A percentile compares a stretch with the other conserved stretches of the same genome.
These are phyloP conservation scores for Lutraria rhynchaena DNA, from an alignment of 1,140 invertebrate genomes.

Conservation along the genomic window DNA sequence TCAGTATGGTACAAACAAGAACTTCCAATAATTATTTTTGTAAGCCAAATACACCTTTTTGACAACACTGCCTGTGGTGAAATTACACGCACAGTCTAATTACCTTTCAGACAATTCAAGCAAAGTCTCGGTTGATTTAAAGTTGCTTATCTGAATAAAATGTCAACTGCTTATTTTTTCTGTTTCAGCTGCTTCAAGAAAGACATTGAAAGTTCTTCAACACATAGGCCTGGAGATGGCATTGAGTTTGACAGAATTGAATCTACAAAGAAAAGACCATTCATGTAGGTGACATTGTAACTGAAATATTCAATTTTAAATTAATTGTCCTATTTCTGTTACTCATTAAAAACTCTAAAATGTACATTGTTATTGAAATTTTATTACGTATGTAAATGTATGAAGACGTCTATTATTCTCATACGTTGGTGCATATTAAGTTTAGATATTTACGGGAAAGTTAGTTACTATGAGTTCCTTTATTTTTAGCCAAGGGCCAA, in stretches of 20 bases:
- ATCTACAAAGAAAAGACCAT: background rate
- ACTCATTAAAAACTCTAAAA: no score
- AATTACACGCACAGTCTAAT: background rate
- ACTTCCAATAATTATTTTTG: no score
- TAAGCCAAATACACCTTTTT: background rate
- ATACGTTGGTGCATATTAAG: no score
- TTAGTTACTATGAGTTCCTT: background rate
- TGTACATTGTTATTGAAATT: no score
- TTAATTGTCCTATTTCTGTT: no score
- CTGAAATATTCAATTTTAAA: no score
- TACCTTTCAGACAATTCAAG: background rate
- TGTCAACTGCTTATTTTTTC: background rate
- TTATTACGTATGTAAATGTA: no score
- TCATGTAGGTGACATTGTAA: slow-evolving; percentile 13
- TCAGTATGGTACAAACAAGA: no score
- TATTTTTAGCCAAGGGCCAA: slow-evolving; percentile 59
- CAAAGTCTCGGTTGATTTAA: background rate
- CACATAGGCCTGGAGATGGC: background rate
- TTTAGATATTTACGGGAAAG: no score
- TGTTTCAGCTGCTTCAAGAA: slow-evolving; percentile 14
- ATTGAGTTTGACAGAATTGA: slow-evolving; percentile 10
- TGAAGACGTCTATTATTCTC: no score
- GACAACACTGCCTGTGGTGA: background rate
- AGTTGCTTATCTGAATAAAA: background rate
- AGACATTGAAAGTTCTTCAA: background rate